These are phyloP conservation scores for Leptogaster cylindrica DNA, from an alignment of 2,888 invertebrate species.

Conservation along the genomic window DNA sequence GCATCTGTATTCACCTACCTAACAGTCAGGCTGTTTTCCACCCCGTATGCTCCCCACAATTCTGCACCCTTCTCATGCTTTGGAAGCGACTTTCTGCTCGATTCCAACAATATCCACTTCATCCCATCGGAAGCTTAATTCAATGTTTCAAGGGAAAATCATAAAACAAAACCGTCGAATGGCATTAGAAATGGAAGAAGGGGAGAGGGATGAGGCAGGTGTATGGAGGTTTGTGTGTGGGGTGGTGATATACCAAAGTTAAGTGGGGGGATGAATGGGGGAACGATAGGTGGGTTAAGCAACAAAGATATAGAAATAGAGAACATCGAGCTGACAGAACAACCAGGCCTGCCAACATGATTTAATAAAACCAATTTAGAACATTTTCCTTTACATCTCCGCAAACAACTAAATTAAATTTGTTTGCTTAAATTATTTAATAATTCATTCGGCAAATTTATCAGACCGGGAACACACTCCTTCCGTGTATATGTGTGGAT, in stretches of 20 bases:
- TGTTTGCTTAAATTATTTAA: conserved; percentile 48
- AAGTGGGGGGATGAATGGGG: neutral
- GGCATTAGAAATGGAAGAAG: conserved; percentile 2
- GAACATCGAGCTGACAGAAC: conserved; percentile 25
- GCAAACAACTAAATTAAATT: conserved; percentile 47
- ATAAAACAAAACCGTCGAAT: conserved; percentile 39
- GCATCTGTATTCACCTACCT: conserved; percentile 13
- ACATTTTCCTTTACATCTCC: conserved; percentile 46
- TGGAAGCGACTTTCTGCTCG: neutral
- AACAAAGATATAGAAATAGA: conserved; percentile 39
- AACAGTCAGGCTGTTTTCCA: neutral
- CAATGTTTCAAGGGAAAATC: conserved; percentile 37
- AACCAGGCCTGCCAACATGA: conserved; percentile 45
- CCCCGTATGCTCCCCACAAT: neutral
- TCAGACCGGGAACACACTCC: conserved; percentile 38
- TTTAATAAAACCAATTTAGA: conserved; percentile 48
- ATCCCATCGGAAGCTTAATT: conserved; percentile 26
- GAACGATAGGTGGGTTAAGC: neutral
- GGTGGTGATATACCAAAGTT: conserved; percentile 3
- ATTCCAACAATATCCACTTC: neutral
- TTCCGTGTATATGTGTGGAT: conserved; percentile 8
- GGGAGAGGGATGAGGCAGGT: neutral
- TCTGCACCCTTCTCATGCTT: neutral
- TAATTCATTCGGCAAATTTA: conserved; percentile 47
- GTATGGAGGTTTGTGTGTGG: too few species aligned